Evolutionary conservation across 2,113 vertebrate species (phyloP).

Genomic region (Cathartes aura): DNA sequence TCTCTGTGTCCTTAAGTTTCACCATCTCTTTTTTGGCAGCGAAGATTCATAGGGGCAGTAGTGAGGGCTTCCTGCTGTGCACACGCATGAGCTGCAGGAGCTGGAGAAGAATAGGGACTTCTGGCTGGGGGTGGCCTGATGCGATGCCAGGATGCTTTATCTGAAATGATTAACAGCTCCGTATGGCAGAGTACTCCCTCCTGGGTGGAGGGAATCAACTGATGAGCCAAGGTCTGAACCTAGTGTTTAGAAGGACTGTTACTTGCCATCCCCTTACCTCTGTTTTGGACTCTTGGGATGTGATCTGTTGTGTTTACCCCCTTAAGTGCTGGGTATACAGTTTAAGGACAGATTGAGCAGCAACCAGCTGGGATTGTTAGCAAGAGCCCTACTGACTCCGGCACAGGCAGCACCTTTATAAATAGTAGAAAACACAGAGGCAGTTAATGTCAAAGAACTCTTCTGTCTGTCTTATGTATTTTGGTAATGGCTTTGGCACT

Average conservation of each 20-base stretch:
- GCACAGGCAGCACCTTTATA: background rate
- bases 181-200: background rate
- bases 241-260: background rate
- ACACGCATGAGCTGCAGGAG: background rate
- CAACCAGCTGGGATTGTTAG: background rate
- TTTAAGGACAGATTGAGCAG: background rate
- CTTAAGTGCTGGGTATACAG: fast-evolving
- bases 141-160: background rate
- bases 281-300: background rate
- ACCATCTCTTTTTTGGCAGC: background rate
- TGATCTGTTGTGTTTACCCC: background rate
- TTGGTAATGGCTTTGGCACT: slow-evolving; percentile 12
- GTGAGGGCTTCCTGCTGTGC: background rate
- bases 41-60: background rate
- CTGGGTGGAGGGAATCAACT: background rate
- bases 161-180: background rate
- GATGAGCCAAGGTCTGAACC: background rate
- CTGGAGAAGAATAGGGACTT: background rate
- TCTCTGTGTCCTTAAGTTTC: background rate
- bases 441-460: background rate
- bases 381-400: background rate
- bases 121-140: fast-evolving
- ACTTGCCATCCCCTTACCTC: background rate
- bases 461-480: background rate
- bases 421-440: background rate